phyloP scores from a whole-genome alignment of 92 coral and sea anemone genomes.

The Epizoanthus rinbou region DNA sequence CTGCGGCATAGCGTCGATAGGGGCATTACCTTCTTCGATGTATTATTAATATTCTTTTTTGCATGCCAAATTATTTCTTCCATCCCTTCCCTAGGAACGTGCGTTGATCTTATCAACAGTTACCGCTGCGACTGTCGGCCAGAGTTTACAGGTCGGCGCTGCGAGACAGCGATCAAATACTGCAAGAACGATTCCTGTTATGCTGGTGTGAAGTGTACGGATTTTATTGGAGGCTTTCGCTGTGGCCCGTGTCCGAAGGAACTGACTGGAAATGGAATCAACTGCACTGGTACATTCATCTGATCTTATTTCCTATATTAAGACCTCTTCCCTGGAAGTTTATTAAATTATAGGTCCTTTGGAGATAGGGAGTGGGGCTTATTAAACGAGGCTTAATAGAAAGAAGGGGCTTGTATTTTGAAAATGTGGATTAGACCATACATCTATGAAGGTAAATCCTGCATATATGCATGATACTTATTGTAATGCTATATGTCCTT shows the following conservation, averaged over 20 bases:
- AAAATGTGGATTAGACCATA: no score
- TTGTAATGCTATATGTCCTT: no score
- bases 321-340: no score
- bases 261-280: conserved; percentile 74
- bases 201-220: conserved; percentile 72
- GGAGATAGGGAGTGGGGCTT: no score
- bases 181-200: conserved; percentile 69
- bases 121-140: conserved; percentile 65
- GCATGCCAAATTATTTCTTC: not conserved
- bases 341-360: no score
- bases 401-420: no score
- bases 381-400: no score
- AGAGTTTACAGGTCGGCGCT: conserved; percentile 68
- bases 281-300: conserved; percentile 57
- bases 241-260: conserved; percentile 84
- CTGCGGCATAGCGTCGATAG: no score
- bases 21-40: no score
- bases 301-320: not conserved
- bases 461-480: no score
- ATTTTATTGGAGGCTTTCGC: conserved; percentile 29
- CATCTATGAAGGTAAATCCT: no score
- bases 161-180: conserved; percentile 52
- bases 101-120: conserved; percentile 56
- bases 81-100: conserved; percentile 47
- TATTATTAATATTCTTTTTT: not conserved